Evolutionary conservation across 1,140 invertebrate species (phyloP), one percentile per base, ranked within the genome.

Genomic region (Drosophila ananassae): DNA sequence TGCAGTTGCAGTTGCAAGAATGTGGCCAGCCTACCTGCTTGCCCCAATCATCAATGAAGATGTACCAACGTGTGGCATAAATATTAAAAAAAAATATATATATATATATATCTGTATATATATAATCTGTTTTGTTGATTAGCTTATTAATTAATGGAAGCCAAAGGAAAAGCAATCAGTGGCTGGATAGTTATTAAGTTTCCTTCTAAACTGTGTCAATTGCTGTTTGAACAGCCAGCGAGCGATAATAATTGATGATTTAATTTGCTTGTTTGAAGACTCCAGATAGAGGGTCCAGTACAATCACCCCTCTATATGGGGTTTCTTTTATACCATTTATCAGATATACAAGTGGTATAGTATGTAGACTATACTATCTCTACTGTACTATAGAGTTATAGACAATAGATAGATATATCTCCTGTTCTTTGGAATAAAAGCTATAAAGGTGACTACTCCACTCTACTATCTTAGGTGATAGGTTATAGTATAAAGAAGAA

Each of bases 251-350:
- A 85, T 87, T 84, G 58, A 87, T 71, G 77, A 81, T 81, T 84
- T 84, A 77, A 87, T 85, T 87, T 77, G 73, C 76, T 83, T 76
- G 80, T 79, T 83, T 75, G 63, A 78, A 81, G 79, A 82, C 76
- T 7, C 69, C 3, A 61, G 76, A 73, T 73, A 73, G 77, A 73
- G 53, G 39, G 51, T 37, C 21, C 34, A 54, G 30, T 30, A 32
- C 32, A 41, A 52, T 39, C 60, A 60, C 53, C 30, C 22, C 41
- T 37, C 55, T 54, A 28, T 22, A 17, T 0, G 17, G 17, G 17
- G 12, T 7, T 3, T 24, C 39, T 37, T 56, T 17, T 21, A 55
- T 77, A 72, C 7, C 17, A 72, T 79, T 79, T 62, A 64, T 64
- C 63, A 32, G 30, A 37, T 34, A 30, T 2, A 30, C 2, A 28